These are phyloP conservation scores for Sebastes dallii DNA, from an alignment of 2,797 vertebrate genomes.

Conservation along the genomic window DNA sequence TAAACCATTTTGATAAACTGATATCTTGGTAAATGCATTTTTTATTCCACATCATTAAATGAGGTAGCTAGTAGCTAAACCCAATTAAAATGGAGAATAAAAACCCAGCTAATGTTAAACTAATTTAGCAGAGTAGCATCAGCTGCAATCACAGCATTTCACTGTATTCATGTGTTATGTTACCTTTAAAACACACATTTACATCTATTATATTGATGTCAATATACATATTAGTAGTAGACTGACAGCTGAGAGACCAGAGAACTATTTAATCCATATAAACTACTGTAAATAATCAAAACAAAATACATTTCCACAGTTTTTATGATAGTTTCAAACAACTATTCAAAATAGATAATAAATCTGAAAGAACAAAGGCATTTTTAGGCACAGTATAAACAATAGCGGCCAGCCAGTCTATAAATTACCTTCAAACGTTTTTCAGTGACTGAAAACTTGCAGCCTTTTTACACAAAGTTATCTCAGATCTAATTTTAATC, in stretches of 20 bases:
- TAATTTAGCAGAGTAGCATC: background rate
- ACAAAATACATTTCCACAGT: background rate
- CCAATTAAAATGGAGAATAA: background rate
- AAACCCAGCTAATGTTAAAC: background rate
- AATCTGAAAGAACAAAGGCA: background rate
- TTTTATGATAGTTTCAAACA: background rate
- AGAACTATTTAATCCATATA: background rate
- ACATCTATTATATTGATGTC: background rate
- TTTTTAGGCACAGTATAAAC: background rate
- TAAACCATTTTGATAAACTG: background rate
- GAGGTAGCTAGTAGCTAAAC: background rate
- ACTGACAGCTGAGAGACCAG: background rate
- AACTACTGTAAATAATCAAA: background rate
- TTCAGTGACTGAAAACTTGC: background rate
- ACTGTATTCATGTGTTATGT: background rate
- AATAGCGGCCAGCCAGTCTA: background rate
- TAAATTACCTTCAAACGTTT: background rate
- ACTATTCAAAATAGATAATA: background rate
- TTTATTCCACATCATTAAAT: background rate
- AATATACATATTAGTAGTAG: background rate
- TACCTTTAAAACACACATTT: background rate
- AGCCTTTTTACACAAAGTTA: background rate
- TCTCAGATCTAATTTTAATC: constrained; percentile 1
- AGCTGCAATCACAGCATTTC: background rate
- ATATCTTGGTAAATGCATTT: background rate